Evolutionary conservation across 2,797 vertebrate species (phyloP).

Genomic region (Sardinella longiceps): DNA sequence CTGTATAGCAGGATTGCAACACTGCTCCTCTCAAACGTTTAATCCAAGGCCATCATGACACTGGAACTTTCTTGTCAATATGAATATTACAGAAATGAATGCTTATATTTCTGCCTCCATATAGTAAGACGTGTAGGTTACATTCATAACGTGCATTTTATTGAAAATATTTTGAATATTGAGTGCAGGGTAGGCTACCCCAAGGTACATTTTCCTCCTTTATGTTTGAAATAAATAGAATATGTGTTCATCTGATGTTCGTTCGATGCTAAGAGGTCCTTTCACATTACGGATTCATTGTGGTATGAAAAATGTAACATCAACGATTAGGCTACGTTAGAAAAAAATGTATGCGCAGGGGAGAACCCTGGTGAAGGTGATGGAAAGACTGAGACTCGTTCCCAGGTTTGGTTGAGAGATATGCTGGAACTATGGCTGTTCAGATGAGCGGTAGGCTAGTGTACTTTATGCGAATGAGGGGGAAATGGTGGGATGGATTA

Average conservation of each 20-base stretch:
- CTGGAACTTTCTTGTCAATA: not conserved
- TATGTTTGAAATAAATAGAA: not conserved
- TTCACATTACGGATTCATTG: not conserved
- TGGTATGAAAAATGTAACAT: conserved; percentile 9
- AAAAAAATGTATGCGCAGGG: not conserved
- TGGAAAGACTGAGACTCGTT: conserved; percentile 14
- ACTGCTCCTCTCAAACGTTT: not conserved
- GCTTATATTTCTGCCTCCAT: not conserved
- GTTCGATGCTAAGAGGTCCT: not conserved
- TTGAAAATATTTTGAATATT: not conserved
- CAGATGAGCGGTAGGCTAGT: conserved; percentile 2
- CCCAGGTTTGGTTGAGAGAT: conserved; percentile 7
- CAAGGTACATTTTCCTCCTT: not conserved
- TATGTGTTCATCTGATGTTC: not conserved
- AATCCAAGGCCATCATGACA: not conserved
- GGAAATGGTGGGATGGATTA: conserved; percentile 29
- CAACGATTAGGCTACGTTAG: not conserved
- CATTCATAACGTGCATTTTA: conserved; percentile 4
- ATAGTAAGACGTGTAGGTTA: not conserved
- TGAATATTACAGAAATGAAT: not conserved
- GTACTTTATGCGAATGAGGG: not conserved
- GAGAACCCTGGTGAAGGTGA: conserved; percentile 8
- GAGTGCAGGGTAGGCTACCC: not conserved
- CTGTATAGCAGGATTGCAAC: not conserved
- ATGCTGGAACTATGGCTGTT: not conserved